A percentile compares a stretch with the other conserved stretches of the same genome.
Conservation (phyloP, 30 jellyfish, hydroid and myxozoan genomes). For the Chironex yamaguchii region DNA sequence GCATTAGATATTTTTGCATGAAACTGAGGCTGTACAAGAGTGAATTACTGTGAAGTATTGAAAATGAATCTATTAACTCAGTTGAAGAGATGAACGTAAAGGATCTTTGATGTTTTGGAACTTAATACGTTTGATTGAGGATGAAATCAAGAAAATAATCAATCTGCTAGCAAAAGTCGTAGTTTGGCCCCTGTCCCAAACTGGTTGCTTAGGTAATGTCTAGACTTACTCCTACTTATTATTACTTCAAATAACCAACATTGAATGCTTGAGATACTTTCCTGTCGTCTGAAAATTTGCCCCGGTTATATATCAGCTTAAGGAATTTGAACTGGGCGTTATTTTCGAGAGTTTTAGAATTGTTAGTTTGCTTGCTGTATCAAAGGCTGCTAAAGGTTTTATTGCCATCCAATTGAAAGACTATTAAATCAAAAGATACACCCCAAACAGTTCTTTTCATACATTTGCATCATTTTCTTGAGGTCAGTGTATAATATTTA, state of each 20-base stretch:
- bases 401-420: not conserved
- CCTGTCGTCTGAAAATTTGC: slow-evolving; percentile 59
- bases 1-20: slow-evolving; percentile 8
- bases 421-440: too few species aligned
- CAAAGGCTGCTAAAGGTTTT: slow-evolving; percentile 19
- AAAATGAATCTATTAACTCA: not conserved
- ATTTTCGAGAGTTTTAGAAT: slow-evolving; percentile 32
- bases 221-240: slow-evolving; percentile 22
- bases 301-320: slow-evolving; percentile 11
- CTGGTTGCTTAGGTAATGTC: slow-evolving; percentile 32
- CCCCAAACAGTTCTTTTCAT: too few species aligned
- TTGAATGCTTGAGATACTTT: slow-evolving; percentile 26
- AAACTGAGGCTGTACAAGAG: slow-evolving; percentile 29
- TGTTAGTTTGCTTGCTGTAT: slow-evolving; percentile 33
- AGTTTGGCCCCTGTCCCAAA: slow-evolving; percentile 41
- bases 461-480: too few species aligned
- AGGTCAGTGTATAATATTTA: too few species aligned
- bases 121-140: slow-evolving; percentile 13
- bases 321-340: slow-evolving; percentile 45
- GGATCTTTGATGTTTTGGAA: not conserved
- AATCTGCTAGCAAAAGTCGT: slow-evolving; percentile 19
- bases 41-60: slow-evolving; percentile 23
- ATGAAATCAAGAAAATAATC: slow-evolving; percentile 34
- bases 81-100: not conserved
- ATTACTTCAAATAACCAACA: too few species aligned